Evolutionary conservation across 1,140 invertebrate genomes (phyloP).

Genomic region (Hydropsyche tenuis): DNA sequence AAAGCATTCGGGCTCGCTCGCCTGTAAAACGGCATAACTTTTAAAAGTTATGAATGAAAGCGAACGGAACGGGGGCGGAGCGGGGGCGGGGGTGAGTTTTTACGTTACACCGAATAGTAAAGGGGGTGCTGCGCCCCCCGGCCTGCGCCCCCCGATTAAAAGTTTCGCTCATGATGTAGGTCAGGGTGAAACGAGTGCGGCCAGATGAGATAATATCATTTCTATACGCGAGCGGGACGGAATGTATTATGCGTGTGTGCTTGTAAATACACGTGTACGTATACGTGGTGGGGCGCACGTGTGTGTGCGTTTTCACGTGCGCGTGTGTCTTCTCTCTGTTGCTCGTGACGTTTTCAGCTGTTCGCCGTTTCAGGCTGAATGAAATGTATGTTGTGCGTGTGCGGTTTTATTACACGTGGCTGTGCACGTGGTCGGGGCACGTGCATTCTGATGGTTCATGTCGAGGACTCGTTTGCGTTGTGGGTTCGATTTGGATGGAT

Average conservation of each 20-base stretch:
- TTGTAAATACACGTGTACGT: too few relatives aligned
- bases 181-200: conserved; percentile 34
- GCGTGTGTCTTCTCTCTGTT: neutral
- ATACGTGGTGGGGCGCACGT: too few relatives aligned
- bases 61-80: conserved; percentile 30
- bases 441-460: too few relatives aligned
- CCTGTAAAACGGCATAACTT: conserved; percentile 40
- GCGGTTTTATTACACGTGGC: neutral
- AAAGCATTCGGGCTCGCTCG: too few relatives aligned
- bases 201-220: conserved; percentile 28
- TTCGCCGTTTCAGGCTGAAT: too few relatives aligned
- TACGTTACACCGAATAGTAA: conserved; percentile 38
- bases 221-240: conserved; percentile 3
- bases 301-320: conserved; percentile 17
- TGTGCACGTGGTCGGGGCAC: neutral
- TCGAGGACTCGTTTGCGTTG: too few relatives aligned
- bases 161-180: conserved; percentile 36
- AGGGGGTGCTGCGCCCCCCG: conserved; percentile 41
- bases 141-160: conserved; percentile 32
- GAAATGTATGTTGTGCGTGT: too few relatives aligned
- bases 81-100: conserved; percentile 23
- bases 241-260: neutral
- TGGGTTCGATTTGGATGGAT: too few relatives aligned
- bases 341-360: too few relatives aligned
- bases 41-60: conserved; percentile 50